Conservation (phyloP, 2,888 invertebrate species). For the Leptinotarsa haldemani region DNA sequence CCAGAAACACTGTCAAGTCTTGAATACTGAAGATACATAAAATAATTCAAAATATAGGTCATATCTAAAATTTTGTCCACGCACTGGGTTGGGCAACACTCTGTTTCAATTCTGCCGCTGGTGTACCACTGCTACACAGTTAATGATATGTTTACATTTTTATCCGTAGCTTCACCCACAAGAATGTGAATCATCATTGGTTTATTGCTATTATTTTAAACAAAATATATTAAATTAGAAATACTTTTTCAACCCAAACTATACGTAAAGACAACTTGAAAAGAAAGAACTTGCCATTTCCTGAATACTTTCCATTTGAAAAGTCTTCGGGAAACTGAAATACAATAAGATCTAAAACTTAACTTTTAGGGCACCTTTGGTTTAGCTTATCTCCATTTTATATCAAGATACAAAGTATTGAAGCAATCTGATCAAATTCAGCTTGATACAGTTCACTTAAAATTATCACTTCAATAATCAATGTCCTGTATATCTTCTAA, state of each 20-base stretch:
- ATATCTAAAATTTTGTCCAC: background rate
- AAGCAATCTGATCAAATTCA: constrained; percentile 52
- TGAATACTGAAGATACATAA: too few species aligned
- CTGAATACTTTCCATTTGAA: constrained; percentile 32
- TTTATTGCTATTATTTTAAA: constrained; percentile 63
- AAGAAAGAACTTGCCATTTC: constrained; percentile 42
- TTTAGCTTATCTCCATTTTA: constrained; percentile 77
- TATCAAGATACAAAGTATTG: constrained; percentile 51
- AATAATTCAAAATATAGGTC: background rate
- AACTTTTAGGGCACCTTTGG: constrained; percentile 86
- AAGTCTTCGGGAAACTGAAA: constrained; percentile 27
- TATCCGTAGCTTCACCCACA: constrained; percentile 49
- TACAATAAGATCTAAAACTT: constrained; percentile 67
- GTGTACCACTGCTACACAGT: constrained; percentile 52
- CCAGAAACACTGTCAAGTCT: too few species aligned
- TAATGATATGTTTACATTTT: constrained; percentile 59
- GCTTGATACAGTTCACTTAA: constrained; percentile 58
- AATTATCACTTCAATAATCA: constrained; percentile 62
- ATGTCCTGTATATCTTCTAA: constrained; percentile 59
- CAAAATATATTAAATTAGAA: constrained; percentile 45
- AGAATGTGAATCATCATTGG: constrained; percentile 55
- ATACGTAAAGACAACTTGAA: constrained; percentile 58
- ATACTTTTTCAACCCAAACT: constrained; percentile 52
- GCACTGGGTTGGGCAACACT: background rate
- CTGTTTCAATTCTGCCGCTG: constrained; percentile 50